Percentiles rank a stretch among this genome's conserved stretches.
These are phyloP conservation scores for human DNA, from an alignment of 2,113 vertebrate genomes.

Conservation along the genomic window GRCh38 chr1:165369501-165370000, in stretches of 20 bases:
- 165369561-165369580: neutral
- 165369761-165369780: too few relatives aligned
- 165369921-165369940: neutral
- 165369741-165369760: neutral
- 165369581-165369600: too few relatives aligned
- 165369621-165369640: neutral
- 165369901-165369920: too few relatives aligned
- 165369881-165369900: too few relatives aligned
- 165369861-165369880: neutral
- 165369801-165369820: neutral
- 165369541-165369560: neutral
- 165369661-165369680: neutral
- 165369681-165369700: neutral
- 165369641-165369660: neutral
- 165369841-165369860: neutral
- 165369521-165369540: neutral
- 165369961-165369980: neutral
- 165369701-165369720: neutral
- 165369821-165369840: neutral
- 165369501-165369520: accelerated
- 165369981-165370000: neutral
- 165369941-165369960: neutral
- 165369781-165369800: accelerated
- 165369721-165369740: neutral
- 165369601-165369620: neutral